Conservation (phyloP, 2,797 vertebrate genomes). For the Takifugu rubripes region DNA sequence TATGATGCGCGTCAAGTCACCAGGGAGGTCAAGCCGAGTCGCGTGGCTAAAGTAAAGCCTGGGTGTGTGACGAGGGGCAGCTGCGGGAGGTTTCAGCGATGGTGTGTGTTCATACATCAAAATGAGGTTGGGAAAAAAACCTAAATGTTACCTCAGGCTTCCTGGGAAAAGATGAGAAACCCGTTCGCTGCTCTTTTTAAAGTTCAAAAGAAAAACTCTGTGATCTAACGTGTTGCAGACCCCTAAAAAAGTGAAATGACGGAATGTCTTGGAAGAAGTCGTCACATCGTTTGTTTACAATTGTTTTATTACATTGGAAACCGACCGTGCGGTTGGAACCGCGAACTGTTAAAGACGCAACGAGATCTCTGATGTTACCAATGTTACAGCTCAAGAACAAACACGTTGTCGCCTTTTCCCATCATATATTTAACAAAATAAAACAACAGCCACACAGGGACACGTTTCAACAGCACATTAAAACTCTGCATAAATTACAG, state of each 20-base stretch:
- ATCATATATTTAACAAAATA: conserved; percentile 60
- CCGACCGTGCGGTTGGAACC: conserved; percentile 5
- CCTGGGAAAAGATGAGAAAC: conserved; percentile 29
- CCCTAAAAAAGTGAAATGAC: not conserved
- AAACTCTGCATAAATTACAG: conserved; percentile 74
- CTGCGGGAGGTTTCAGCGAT: conserved; percentile 36
- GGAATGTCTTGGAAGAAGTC: conserved; percentile 7
- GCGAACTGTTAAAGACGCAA: conserved; percentile 47
- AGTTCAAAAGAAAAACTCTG: not conserved
- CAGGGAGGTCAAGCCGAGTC: conserved; percentile 11
- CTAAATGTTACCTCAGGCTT: conserved; percentile 12
- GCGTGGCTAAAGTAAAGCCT: conserved; percentile 23
- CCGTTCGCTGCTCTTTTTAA: conserved; percentile 2
- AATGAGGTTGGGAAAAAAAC: conserved; percentile 46
- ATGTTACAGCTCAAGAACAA: conserved; percentile 57
- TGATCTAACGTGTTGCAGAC: conserved; percentile 2
- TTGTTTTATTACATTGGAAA: no score
- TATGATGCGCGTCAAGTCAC: conserved; percentile 7
- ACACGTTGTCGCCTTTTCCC: conserved; percentile 54
- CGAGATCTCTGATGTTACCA: conserved; percentile 45
- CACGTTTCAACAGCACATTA: conserved; percentile 70
- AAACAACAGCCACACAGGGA: conserved; percentile 66
- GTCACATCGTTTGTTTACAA: no score
- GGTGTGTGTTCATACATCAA: conserved; percentile 27
- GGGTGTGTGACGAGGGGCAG: conserved; percentile 22